Base-by-base conservation (phyloP, 2,888 invertebrate genomes). In the Melanostoma scalare region DNA sequence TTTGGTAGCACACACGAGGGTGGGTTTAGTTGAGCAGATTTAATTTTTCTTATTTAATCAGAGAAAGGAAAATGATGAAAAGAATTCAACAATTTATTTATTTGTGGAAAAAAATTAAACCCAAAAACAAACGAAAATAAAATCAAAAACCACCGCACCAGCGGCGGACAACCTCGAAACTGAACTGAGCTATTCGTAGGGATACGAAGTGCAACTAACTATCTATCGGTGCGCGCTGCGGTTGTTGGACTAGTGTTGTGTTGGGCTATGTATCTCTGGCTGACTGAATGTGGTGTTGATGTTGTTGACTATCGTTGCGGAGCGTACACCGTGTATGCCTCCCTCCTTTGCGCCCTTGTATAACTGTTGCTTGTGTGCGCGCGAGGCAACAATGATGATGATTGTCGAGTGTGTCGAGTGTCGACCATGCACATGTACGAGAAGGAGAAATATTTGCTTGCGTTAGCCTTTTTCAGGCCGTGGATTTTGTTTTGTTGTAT, bases 111-210 rank as follows among this genome's bases (percentile, higher is more conserved):
- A 38, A 75, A 58, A 53, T 31, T 42, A 56, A 55, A 79, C 53
- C 52, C 52, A 52, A 79, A 79, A 78, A 61, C 52, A 56, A 81
- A 76, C 76, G 65, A 71, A 81, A 79, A 84, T 79, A 67, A 84
- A 84, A 84, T 74, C 71, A 74, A 84, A 69, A 84, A 84, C 84
- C 84, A 84, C 84, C 84, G 84, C 84, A 75, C 84, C 79, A 53
- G 79, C 74, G 84, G 84, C 79, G 84, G 84, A 60, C 79, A 84
- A 84, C 84, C 84, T 75, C 79, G 84, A 79, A 84, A 84, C 84
- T 84, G 50, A 84, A 84, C 74, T 84, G 71, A 84, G 50, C 38
- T 50, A 50, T 60, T 84, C 74, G 84, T 65, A 75, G 84, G 74
- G 84, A 84, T 74, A 79, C 74, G 60, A 79, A 79, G 61, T 65